Percentiles rank a stretch among this genome's conserved stretches.
These are phyloP conservation scores for Strigamia transsilvanica DNA, from an alignment of 2,888 invertebrate genomes.

Conservation along the genomic window DNA sequence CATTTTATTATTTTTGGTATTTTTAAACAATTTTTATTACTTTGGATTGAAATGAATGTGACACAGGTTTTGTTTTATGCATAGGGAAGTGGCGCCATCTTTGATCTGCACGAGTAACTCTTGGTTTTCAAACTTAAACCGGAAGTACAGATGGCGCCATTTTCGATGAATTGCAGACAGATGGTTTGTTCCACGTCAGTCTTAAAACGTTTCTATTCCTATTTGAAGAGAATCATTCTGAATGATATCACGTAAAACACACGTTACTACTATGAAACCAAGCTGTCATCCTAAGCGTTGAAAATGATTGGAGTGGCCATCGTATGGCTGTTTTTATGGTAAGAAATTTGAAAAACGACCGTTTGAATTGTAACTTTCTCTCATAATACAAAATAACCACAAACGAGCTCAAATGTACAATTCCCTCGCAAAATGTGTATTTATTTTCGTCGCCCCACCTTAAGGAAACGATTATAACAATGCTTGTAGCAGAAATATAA, in stretches of 20 bases:
- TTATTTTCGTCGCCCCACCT: no score
- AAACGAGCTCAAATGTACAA: neutral
- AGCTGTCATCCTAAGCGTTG: neutral
- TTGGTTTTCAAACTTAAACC: neutral
- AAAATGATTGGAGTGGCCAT: neutral
- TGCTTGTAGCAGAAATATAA: no score
- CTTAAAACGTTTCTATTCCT: neutral
- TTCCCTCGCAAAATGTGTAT: no score
- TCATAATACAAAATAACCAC: neutral
- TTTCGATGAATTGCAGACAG: conserved; percentile 1
- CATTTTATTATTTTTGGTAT: no score
- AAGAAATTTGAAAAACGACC: neutral
- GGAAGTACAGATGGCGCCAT: conserved; percentile 8
- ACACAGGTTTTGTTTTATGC: no score
- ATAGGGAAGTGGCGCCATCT: no score
- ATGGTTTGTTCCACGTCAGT: conserved; percentile 1
- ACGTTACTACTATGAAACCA: neutral
- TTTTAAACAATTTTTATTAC: no score
- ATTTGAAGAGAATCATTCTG: neutral
- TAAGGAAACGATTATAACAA: no score
- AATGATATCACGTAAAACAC: neutral
- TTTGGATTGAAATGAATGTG: no score
- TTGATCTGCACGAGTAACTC: no score
- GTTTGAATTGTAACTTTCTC: neutral
- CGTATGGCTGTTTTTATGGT: neutral